Evolutionary conservation across 2,888 invertebrate species (phyloP), one percentile per base, ranked within the genome.

Genomic region (Leptinotarsa peninsularis): DNA sequence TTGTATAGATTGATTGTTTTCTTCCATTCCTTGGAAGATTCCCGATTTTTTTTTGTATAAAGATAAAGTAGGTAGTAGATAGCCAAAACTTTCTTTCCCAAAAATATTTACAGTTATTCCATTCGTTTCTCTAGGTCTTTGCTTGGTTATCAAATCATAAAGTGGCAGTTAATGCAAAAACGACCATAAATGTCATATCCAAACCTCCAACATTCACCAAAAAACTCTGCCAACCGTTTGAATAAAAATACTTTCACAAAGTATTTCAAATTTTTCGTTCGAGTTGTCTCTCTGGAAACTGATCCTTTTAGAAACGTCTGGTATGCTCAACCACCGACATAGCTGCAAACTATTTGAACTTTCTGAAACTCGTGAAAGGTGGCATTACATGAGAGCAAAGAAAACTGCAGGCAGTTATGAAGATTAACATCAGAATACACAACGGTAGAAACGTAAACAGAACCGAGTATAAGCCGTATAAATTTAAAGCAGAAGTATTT

Each of bases 391-490:
- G 67, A 74, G 73, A 73, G 76, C 75, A 78, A 79, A 80, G 78
- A 78, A 78, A 75, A 77, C 76, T 79, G 77, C 68, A 81, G 80
- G 81, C 80, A 79, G 78, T 79, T 81, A 80, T 71, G 77, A 76
- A 82, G 79, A 81, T 81, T 82, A 82, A 80, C 77, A 82, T 81
- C 81, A 63, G 73, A 72, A 74, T 50, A 73, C 68, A 76, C 71
- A 69, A 69, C 60, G 10, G 63, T 17, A n/a, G 63, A 7, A 63
- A 63, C 63, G 63, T 63, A 63, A 63, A 63, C 63, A 63, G 7
- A 43, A 10, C 13, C 27, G 18, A 43, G 60, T 23, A 60, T 60
- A 60, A 60, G 63, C 63, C 63, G 60, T 74, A 74, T 71, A 71
- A 74, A 67, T 71, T 71, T 58, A 78, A 67, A 76, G 33, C 66